Percentiles rank a stretch among this genome's conserved stretches.
phyloP scores from a whole-genome alignment of 2,888 invertebrate species.

The Asteroscopus sphinx region DNA sequence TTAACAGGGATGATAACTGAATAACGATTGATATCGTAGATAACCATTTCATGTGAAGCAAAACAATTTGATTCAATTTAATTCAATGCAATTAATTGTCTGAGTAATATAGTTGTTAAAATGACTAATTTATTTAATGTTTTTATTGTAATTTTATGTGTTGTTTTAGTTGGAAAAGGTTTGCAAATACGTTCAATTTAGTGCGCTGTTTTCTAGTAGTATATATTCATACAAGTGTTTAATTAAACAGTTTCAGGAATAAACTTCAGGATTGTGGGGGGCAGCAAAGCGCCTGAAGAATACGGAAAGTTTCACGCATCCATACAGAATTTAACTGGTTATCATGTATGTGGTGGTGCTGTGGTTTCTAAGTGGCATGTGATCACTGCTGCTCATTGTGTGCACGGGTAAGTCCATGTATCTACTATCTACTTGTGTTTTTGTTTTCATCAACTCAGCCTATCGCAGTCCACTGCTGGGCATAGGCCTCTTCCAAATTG shows the following conservation, averaged over 20 bases:
- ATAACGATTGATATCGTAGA: constrained; percentile 35
- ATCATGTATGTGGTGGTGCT: constrained; percentile 84
- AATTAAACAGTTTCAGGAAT: constrained; percentile 59
- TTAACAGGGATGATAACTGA: constrained; percentile 15
- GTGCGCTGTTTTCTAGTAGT: background rate
- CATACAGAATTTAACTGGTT: constrained; percentile 77
- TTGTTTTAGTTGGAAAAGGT: constrained; percentile 29
- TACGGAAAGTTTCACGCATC: constrained; percentile 80
- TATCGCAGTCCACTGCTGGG: no score
- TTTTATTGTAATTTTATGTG: constrained; percentile 17
- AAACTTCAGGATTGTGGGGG: constrained; percentile 75
- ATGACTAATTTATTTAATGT: constrained; percentile 23
- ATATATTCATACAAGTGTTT: constrained; percentile 10
- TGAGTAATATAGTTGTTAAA: constrained; percentile 19
- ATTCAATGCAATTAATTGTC: constrained; percentile 18
- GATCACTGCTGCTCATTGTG: constrained; percentile 83
- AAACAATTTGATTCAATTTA: constrained; percentile 20
- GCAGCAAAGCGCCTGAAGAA: constrained; percentile 69
- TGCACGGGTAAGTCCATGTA: constrained; percentile 66
- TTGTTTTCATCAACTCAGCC: background rate
- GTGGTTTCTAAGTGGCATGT: constrained; percentile 75
- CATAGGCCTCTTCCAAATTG: no score
- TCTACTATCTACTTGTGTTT: background rate
- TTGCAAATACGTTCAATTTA: background rate
- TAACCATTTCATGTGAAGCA: constrained; percentile 14